A percentile compares a stretch with the other conserved stretches of the same genome.
phyloP scores from a whole-genome alignment of 1,140 invertebrate species.

The Camponotus floridanus region DNA sequence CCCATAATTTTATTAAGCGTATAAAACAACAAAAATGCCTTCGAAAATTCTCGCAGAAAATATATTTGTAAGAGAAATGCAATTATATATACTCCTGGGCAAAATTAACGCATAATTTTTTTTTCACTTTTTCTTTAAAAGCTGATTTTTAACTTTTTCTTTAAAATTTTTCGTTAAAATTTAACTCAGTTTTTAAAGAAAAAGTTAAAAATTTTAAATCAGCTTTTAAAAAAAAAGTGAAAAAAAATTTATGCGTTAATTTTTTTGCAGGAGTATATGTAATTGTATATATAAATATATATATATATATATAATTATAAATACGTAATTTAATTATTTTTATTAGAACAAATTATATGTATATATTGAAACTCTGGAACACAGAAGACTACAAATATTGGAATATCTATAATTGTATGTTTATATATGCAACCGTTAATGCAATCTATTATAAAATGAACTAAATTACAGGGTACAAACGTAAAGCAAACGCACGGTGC shows the following conservation, averaged over 20 bases:
- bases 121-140: too few species aligned
- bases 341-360: not conserved
- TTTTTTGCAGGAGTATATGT: too few species aligned
- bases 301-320: too few species aligned
- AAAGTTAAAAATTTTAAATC: too few species aligned
- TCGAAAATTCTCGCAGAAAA: not conserved
- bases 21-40: not conserved
- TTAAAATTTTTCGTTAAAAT: too few species aligned
- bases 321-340: not conserved
- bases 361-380: not conserved
- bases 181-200: too few species aligned
- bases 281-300: too few species aligned
- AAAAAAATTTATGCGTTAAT: too few species aligned
- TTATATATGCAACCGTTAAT: slow-evolving; percentile 37
- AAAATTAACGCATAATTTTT: too few species aligned
- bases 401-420: slow-evolving; percentile 25
- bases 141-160: too few species aligned
- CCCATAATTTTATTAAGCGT: not conserved
- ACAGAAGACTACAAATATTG: slow-evolving; percentile 1
- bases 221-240: too few species aligned
- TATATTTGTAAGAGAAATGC: not conserved
- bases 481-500: slow-evolving; percentile 32
- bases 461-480: slow-evolving; percentile 42
- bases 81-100: too few species aligned
- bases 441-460: slow-evolving; percentile 41